These are phyloP conservation scores for Drosophila ficusphila DNA, from an alignment of 1,140 invertebrate species.

Conservation along the genomic window DNA sequence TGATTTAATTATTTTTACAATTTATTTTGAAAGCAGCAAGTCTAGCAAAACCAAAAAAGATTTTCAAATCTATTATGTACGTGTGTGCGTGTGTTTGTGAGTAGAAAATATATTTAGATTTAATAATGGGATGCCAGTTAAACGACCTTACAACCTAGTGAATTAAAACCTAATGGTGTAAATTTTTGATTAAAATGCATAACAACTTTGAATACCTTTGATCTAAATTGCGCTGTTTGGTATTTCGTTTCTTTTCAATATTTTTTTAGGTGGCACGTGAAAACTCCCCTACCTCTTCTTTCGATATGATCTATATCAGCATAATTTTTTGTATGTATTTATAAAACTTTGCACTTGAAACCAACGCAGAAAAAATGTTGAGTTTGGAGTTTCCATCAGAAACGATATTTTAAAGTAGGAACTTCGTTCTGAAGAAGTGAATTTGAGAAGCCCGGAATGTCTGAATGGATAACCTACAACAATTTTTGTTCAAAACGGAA, in stretches of 20 bases:
- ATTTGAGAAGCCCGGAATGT: constrained; percentile 61
- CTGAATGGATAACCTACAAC: constrained; percentile 11
- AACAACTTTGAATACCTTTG: background rate
- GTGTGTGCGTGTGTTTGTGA: too few species aligned
- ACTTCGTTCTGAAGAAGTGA: constrained; percentile 58
- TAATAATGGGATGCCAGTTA: too few species aligned
- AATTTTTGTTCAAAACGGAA: constrained; percentile 15
- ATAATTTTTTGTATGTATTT: constrained; percentile 7
- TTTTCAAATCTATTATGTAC: too few species aligned
- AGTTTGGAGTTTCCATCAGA: constrained; percentile 57
- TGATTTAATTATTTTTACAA: too few species aligned
- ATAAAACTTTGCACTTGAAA: constrained; percentile 53
- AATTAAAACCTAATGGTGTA: too few species aligned
- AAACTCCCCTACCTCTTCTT: background rate
- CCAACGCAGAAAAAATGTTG: constrained; percentile 12
- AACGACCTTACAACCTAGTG: too few species aligned
- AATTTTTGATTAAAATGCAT: too few species aligned
- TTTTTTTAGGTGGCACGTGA: constrained; percentile 31
- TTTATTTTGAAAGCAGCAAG: too few species aligned
- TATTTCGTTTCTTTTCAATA: background rate
- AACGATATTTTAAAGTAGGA: constrained; percentile 4
- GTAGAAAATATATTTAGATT: too few species aligned
- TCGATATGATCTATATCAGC: constrained; percentile 36
- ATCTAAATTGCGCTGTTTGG: background rate
- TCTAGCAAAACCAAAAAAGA: too few species aligned